Percentiles rank a stretch among this genome's conserved stretches.
Conservation (phyloP, 1,140 invertebrate genomes). For the Pomacea maculata region DNA sequence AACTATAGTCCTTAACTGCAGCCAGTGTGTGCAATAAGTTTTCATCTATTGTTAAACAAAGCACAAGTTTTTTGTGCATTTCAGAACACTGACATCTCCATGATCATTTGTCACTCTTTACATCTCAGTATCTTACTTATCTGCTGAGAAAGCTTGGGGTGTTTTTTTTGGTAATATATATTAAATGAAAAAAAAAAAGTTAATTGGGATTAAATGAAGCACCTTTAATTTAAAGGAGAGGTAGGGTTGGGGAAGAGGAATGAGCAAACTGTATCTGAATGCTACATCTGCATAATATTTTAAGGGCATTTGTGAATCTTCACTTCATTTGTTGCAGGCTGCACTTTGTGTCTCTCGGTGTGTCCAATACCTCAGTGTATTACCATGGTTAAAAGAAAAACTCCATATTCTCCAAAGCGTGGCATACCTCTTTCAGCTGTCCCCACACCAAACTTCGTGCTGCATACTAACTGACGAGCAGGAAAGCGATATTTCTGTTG, state of each 20-base stretch:
- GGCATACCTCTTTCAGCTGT: slow-evolving; percentile 52
- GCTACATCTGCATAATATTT: neutral
- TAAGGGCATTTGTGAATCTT: neutral
- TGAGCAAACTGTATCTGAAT: neutral
- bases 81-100: no score
- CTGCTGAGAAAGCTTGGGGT: no score
- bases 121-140: no score
- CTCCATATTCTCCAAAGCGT: slow-evolving; percentile 64
- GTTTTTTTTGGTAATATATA: no score
- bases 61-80: no score
- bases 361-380: slow-evolving; percentile 99
- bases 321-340: slow-evolving; percentile 66
- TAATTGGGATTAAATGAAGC: neutral
- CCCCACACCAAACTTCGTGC: slow-evolving; percentile 25
- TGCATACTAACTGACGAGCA: slow-evolving; percentile 37
- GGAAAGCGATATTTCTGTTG: no score
- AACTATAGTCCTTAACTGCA: no score
- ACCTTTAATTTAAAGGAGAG: neutral
- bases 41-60: no score
- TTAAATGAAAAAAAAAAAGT: no score
- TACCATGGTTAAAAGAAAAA: slow-evolving; percentile 71
- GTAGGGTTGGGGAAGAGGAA: neutral
- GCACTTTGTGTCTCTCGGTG: slow-evolving; percentile 92
- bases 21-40: no score
- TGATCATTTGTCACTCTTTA: no score